These are phyloP conservation scores for Calameuta pallipes DNA, from an alignment of 2,888 invertebrate species.

Conservation along the genomic window DNA sequence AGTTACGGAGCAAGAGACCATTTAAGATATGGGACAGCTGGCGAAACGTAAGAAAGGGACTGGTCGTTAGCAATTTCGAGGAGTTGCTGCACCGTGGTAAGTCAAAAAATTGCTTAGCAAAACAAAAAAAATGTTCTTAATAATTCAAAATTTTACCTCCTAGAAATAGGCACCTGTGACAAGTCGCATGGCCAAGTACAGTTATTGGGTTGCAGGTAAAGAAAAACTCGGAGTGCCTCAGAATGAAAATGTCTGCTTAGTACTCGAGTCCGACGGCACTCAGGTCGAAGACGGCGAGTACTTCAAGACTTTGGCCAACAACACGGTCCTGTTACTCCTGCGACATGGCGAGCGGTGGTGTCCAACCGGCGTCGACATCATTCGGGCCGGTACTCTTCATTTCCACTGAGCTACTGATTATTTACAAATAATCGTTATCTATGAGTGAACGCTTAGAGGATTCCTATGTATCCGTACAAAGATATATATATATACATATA, in stretches of 20 bases:
- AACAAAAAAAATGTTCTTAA: not conserved
- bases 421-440: too few species aligned
- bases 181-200: too few species aligned
- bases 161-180: too few species aligned
- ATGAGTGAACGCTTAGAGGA: too few species aligned
- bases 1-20: conserved; percentile 95
- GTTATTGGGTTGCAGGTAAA: conserved; percentile 72
- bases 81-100: conserved; percentile 85
- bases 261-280: conserved; percentile 95
- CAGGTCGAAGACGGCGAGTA: conserved; percentile 97
- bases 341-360: conserved; percentile 93
- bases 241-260: conserved; percentile 88
- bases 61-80: conserved; percentile 92
- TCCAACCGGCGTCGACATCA: conserved; percentile 93
- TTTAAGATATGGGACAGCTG: conserved; percentile 97
- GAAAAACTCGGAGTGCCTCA: conserved; percentile 90
- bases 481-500: too few species aligned
- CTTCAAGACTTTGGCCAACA: conserved; percentile 92
- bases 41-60: conserved; percentile 91
- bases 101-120: conserved; percentile 38
- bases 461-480: too few species aligned
- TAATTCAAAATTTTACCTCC: not conserved
- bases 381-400: conserved; percentile 83
- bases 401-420: too few species aligned
- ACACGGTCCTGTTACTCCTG: conserved; percentile 89